Base-by-base conservation (phyloP, 1,140 invertebrate species). In the Pseudomyrmex dendroicus region DNA sequence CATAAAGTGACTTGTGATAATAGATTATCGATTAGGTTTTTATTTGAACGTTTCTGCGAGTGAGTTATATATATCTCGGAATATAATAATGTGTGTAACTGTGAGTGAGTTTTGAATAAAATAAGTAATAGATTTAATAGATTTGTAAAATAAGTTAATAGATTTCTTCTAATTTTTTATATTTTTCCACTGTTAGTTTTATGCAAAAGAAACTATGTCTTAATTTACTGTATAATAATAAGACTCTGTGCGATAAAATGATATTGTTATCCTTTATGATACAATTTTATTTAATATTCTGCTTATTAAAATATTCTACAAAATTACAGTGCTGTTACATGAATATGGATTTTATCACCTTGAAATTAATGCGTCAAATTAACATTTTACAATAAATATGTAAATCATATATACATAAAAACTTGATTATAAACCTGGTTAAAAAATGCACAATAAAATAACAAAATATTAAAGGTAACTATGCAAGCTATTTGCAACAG, bases 371-470 rank as follows among this genome's bases (percentile, higher is more conserved):
- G 5, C n/a, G 13, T 70, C 20, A 46, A 59, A 22, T 44, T 59
- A 50, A 80, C 59, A 59, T 52, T 13, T 63, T 52, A 35, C 59
- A 50, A 48, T 70, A 57, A 80, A 72, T 59, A 77, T 67, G 50
- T 22, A 56, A 20, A 48, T 67, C 35, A 5, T 35, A 35, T 35
- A 35, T 35, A 7, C 0, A 7, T 77, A 56, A 3, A 7, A 57
- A 57, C 44, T 68, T 61, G 52, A 2, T 57, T 59, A 61, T 70
- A 9, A 70, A 70, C 1, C 54, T 8, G 12, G 44, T 59, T 56
- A 57, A 48, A 63, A 74, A 78, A 77, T 54, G 22, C 12, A 12
- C 25, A 7, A 76, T 76, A 54, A 76, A 76, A 66, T 76, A 17
- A 54, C n/a, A 20, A 76, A 76, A 76, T 64, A 67, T 67, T 56